Evolutionary conservation across 2,888 invertebrate species (phyloP).

Genomic region (Drosophila bunnanda): DNA sequence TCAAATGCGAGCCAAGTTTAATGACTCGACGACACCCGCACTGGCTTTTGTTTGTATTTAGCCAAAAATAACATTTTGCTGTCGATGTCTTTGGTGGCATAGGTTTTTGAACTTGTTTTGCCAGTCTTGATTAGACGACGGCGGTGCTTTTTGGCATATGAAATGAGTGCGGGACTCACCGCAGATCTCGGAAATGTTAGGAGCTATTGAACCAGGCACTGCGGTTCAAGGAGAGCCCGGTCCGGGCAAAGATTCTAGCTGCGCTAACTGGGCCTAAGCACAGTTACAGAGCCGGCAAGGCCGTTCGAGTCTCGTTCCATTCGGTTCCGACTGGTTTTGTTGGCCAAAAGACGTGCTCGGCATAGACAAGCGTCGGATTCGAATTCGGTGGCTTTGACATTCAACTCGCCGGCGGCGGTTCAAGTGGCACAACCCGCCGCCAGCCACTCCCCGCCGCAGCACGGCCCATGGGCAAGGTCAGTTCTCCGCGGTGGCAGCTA

Average conservation of each 20-base stretch:
- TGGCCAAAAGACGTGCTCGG: conserved; percentile 43
- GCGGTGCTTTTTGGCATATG: conserved; percentile 48
- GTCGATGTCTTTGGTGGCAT: conserved; percentile 49
- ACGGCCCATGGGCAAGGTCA: conserved; percentile 44
- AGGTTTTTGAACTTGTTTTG: conserved; percentile 67
- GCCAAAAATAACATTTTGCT: conserved; percentile 41
- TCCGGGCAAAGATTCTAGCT: conserved; percentile 21
- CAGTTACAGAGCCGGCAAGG: conserved; percentile 40
- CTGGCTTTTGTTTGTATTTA: conserved; percentile 50
- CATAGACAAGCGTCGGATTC: conserved; percentile 45
- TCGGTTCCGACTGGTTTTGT: conserved; percentile 17
- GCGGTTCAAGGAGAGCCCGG: conserved; percentile 53
- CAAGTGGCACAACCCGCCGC: conserved; percentile 64
- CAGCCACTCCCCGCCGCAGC: conserved; percentile 11
- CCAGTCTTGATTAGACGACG: conserved; percentile 60
- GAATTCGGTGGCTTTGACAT: conserved; percentile 65
- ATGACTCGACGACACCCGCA: conserved; percentile 73
- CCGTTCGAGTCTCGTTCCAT: conserved; percentile 24
- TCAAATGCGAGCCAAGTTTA: conserved; percentile 75
- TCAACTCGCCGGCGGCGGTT: conserved; percentile 69
- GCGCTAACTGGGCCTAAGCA: conserved; percentile 40
- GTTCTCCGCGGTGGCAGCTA: conserved; percentile 21
- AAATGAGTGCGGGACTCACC: conserved; percentile 42
- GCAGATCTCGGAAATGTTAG: conserved; percentile 48
- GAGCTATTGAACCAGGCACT: conserved; percentile 41